phyloP scores from a whole-genome alignment of 2,797 vertebrate genomes.

The Paramormyrops hopkinsi region DNA sequence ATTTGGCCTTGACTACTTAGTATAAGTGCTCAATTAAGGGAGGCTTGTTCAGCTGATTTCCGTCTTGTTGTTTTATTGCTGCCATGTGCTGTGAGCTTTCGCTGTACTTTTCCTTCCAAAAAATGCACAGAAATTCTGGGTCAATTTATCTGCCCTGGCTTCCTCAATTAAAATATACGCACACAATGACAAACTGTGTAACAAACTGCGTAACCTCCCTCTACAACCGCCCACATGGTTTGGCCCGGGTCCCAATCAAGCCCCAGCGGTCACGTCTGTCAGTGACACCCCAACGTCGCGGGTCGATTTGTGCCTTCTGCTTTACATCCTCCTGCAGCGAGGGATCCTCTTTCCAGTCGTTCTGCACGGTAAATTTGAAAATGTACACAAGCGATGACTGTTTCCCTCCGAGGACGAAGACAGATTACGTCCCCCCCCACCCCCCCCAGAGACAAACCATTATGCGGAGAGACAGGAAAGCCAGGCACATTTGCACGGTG shows the following conservation, averaged over 20 bases:
- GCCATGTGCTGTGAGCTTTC: conserved; percentile 54
- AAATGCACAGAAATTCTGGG: neutral
- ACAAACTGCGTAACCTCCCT: neutral
- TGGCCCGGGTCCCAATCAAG: neutral
- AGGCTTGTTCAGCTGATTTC: conserved; percentile 62
- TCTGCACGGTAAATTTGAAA: conserved; percentile 19
- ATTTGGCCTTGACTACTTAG: conserved; percentile 62
- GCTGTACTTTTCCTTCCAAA: neutral
- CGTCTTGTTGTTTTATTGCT: conserved; percentile 59
- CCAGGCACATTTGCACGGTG: neutral
- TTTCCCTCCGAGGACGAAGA: conserved; percentile 8
- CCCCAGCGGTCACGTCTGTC: neutral
- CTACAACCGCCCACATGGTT: neutral
- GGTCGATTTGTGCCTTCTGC: neutral
- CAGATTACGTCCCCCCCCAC: neutral
- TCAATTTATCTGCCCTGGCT: neutral
- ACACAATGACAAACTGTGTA: neutral
- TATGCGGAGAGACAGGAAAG: conserved; percentile 5
- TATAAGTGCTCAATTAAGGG: conserved; percentile 67
- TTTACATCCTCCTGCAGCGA: neutral
- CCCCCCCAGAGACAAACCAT: neutral
- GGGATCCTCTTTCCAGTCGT: conserved; percentile 10
- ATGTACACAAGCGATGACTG: conserved; percentile 16
- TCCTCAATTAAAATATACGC: neutral
- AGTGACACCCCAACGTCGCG: neutral